Conservation (phyloP, 37 sponge, comb jelly and placozoan genomes). For the Bolinopsis microptera region DNA sequence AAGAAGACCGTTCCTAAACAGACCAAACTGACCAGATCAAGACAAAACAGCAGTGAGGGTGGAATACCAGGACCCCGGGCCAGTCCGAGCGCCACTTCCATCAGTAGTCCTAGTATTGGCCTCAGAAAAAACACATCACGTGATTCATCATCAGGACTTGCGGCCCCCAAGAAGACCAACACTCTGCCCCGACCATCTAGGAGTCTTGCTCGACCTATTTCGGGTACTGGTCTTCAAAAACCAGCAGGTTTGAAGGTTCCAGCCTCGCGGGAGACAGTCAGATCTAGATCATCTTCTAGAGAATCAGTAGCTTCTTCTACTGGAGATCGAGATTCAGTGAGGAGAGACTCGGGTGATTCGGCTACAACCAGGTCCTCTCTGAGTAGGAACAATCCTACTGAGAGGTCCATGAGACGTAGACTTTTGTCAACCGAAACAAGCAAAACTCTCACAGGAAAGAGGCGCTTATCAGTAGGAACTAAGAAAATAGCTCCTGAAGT, state of each 20-base stretch:
- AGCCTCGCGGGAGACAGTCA: background rate
- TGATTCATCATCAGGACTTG: background rate
- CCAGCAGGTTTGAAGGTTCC: background rate
- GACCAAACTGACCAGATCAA: background rate
- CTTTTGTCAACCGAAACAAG: slow-evolving; percentile 47
- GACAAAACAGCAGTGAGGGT: slow-evolving; percentile 64
- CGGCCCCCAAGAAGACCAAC: slow-evolving; percentile 20
- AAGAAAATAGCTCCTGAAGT: background rate
- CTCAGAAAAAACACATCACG: slow-evolving; percentile 9
- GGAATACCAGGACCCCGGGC: background rate
- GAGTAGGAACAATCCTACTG: slow-evolving; percentile 33
- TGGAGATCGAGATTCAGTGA: background rate
- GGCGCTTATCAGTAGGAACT: background rate
- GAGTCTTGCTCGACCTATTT: background rate
- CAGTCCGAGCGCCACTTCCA: slow-evolving; percentile 6
- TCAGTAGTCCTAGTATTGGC: background rate
- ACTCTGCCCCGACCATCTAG: slow-evolving; percentile 36
- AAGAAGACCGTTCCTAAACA: background rate
- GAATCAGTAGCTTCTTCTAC: slow-evolving; percentile 17
- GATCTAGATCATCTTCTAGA: slow-evolving; percentile 25
- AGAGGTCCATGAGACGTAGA: slow-evolving; percentile 41
- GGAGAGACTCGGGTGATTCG: slow-evolving; percentile 7
- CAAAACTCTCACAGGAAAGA: background rate
- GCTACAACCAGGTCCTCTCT: background rate
- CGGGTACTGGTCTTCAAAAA: background rate